Conservation (phyloP, 2,888 invertebrate species). For the Nemoura dubitans region DNA sequence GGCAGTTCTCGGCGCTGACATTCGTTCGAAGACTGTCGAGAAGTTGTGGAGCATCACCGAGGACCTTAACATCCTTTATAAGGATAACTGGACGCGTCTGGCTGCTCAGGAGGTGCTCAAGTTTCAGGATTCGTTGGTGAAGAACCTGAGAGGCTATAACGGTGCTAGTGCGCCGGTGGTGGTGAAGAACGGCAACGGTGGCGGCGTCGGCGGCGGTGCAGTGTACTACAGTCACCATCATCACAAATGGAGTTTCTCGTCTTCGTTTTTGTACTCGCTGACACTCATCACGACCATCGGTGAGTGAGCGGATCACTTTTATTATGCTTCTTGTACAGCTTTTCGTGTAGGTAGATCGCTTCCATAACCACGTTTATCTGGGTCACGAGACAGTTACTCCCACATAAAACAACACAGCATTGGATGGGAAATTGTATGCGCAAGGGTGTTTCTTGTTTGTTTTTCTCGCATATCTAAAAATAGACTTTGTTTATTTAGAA, state of each 20-base stretch:
- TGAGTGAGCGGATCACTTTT: constrained; percentile 62
- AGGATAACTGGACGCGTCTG: constrained; percentile 89
- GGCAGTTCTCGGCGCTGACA: constrained; percentile 62
- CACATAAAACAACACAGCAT: too few relatives aligned
- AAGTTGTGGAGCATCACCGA: constrained; percentile 86
- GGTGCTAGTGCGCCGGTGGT: constrained; percentile 52
- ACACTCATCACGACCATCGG: constrained; percentile 95
- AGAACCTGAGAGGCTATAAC: constrained; percentile 56
- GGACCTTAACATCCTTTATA: constrained; percentile 87
- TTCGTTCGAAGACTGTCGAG: constrained; percentile 79
- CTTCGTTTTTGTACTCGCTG: constrained; percentile 90
- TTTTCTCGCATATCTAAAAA: too few relatives aligned
- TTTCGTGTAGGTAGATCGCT: too few relatives aligned
- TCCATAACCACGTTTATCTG: too few relatives aligned
- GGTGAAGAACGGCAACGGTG: constrained; percentile 42
- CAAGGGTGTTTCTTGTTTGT: too few relatives aligned
- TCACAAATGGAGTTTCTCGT: constrained; percentile 90
- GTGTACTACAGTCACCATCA: constrained; percentile 59
- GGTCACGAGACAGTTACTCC: too few relatives aligned
- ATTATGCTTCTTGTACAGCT: too few relatives aligned
- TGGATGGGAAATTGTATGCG: too few relatives aligned
- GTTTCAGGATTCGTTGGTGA: constrained; percentile 72
- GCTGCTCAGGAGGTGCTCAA: constrained; percentile 88
- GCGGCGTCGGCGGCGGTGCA: constrained; percentile 58
- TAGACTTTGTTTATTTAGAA: too few relatives aligned